Conservation (phyloP, 2,888 invertebrate species). For the Lasius platythorax region DNA sequence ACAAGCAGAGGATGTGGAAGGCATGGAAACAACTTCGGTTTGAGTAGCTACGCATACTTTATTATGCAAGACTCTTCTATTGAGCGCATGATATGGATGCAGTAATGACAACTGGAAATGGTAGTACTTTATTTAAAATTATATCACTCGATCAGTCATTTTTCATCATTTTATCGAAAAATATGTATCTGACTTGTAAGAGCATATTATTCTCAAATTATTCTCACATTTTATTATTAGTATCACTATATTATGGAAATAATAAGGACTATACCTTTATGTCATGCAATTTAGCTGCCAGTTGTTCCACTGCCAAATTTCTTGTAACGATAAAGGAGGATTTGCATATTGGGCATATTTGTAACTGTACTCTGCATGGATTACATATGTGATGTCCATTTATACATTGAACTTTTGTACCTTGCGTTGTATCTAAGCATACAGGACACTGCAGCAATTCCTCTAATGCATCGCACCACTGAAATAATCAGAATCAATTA, state of each 20-base stretch:
- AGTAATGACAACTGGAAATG: conserved; percentile 50
- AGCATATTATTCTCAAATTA: not conserved
- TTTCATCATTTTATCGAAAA: not conserved
- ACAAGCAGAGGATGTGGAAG: not conserved
- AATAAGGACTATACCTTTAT: conserved; percentile 75
- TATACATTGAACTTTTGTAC: conserved; percentile 87
- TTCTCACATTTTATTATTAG: not conserved
- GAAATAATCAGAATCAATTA: not conserved
- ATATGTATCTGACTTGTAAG: not conserved
- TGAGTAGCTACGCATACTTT: conserved; percentile 51
- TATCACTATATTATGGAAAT: not conserved
- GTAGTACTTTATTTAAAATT: not conserved
- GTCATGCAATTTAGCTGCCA: conserved; percentile 86
- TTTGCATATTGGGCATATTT: conserved; percentile 87
- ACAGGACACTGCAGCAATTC: conserved; percentile 88
- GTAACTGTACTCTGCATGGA: conserved; percentile 86
- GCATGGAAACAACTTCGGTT: conserved; percentile 26
- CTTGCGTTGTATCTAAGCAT: conserved; percentile 87
- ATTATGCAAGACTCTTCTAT: conserved; percentile 19
- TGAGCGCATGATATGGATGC: conserved; percentile 39
- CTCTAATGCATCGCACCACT: conserved; percentile 83
- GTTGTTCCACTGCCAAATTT: conserved; percentile 88
- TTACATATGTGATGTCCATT: conserved; percentile 88
- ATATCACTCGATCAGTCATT: not conserved
- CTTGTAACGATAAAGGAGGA: conserved; percentile 87